Base-by-base conservation (phyloP, 2,888 invertebrate species). In the Drosophila peninsularis region DNA sequence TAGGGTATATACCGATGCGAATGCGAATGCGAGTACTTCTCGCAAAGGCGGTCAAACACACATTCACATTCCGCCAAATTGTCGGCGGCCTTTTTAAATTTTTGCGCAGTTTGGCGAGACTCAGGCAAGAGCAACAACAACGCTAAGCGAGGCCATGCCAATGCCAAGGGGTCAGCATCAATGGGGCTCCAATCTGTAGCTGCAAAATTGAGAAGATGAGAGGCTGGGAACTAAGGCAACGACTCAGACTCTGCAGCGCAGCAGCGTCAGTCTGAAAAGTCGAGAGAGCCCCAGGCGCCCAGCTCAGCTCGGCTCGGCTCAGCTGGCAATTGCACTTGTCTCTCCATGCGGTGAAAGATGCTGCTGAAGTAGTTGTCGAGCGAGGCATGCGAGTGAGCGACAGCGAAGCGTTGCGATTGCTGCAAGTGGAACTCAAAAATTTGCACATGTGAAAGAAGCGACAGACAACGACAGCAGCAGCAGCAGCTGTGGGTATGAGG, bases 11-110 rank as follows among this genome's bases (percentile, higher is more conserved):
- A 13, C 14, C 42, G 21, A 53, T 21, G 57, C 41, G 45, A 55
- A 55, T 72, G 50, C 44, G 62, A 73, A 21, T 54, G 10, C 42
- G 44, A 57, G 42, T 61, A 37, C 27, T 42, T 37, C 42, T 68
- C 13, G 6, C 41, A 52, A 37, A 69, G 39, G n/a, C n/a, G n/a
- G n/a, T n/a, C n/a, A n/a, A n/a, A n/a, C n/a, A n/a, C n/a, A 47
- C 41, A 75, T 64, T 76, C 75, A 76, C 75, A 75, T 73, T 76
- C 75, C 75, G 27, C 63, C 62, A 73, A 75, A 75, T 75, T 60
- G 75, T 61, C 77, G 77, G 73, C 75, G 69, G 77, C 64, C 73
- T 73, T 75, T 45, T 76, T 69, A 56, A 62, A 75, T 72, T 72
- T 76, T 75, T 72, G 75, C 75, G 62, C 71, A 75, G 66, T 63